Conservation (phyloP, 2,113 vertebrate species). For the Salvelinus fontinalis region DNA sequence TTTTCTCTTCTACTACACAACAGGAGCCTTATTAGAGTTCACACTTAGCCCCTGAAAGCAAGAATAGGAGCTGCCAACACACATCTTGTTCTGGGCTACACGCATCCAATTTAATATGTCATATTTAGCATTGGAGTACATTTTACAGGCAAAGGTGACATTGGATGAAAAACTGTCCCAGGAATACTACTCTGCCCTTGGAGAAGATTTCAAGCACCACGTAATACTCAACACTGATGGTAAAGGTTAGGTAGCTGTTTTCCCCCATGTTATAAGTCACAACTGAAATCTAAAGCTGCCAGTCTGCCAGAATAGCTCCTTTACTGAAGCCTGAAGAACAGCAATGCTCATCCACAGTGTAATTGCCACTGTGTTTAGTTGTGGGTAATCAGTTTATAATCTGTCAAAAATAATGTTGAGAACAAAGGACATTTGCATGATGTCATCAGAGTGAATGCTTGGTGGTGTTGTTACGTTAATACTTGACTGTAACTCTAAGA, state of each 20-base stretch:
- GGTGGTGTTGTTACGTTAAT: neutral
- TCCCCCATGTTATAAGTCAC: neutral
- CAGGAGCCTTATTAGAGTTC: conserved; percentile 35
- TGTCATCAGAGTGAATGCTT: conserved; percentile 24
- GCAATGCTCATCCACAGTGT: conserved; percentile 46
- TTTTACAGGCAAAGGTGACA: conserved; percentile 11
- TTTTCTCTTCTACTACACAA: conserved; percentile 40
- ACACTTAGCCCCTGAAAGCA: conserved; percentile 31
- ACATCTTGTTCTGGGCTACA: conserved; percentile 17
- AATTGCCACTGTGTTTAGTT: conserved; percentile 32
- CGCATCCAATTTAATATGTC: conserved; percentile 25
- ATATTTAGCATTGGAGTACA: conserved; percentile 1
- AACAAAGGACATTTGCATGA: conserved; percentile 18
- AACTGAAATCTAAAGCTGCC: conserved; percentile 18
- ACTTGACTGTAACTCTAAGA: conserved; percentile 13
- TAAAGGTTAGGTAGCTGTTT: conserved; percentile 4
- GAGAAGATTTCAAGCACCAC: conserved; percentile 8
- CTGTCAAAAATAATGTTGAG: neutral
- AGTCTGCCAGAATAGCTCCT: neutral
- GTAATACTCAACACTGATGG: neutral
- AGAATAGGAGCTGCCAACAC: conserved; percentile 18
- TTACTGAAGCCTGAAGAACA: conserved; percentile 20
- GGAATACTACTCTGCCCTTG: neutral
- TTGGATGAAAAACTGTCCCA: neutral
- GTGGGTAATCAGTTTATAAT: conserved; percentile 16